Base-by-base conservation (phyloP, 1,140 invertebrate species). In the Drosophila fuyamai region DNA sequence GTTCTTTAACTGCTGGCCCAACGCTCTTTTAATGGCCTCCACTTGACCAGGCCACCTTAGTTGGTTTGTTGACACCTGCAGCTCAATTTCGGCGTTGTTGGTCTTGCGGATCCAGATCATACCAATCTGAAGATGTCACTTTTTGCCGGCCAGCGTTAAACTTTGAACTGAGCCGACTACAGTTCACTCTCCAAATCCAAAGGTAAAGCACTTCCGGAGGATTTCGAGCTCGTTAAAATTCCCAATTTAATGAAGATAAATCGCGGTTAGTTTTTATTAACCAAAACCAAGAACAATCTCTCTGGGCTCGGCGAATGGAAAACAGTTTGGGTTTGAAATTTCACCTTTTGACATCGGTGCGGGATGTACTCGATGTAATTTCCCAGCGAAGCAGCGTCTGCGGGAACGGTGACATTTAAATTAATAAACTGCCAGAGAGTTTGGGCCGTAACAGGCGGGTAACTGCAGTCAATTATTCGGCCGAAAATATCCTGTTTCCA, bases 241-340 rank as follows among this genome's bases (percentile, higher is more conserved):
- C 14, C 23, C 50, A 57, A 62, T 77, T 55, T 80, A 89, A 88
- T 89, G 83, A 88, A 80, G 79, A 88, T 80, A 80, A 88, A 88
- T 88, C 61, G 75, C 41, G 51, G 44, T 51, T 56, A 55, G 58
- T 76, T 70, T 79, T 50, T 35, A 57, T 40, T 38, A 55, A 36
- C 32, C 14, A 47, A 12, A 36, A 35, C 8, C 13, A 14, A 32
- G 32, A 8, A 44, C 44, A 44, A 43, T n/a, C 13, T n/a, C 13
- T 7, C 29, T 32, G 29, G 29, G 29, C 23, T 23, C 1, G 8
- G 43, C 9, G 23, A 75, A 38, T 56, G 46, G 27, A 35, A 23
- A 56, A 65, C 41, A 89, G 81, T 89, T 91, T 91, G 68, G 81
- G 90, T 90, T 51, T 91, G 67, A 84, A 91, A 90, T 91, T 91